phyloP scores from a whole-genome alignment of 1,140 invertebrate species.

The Aphis craccivora region DNA sequence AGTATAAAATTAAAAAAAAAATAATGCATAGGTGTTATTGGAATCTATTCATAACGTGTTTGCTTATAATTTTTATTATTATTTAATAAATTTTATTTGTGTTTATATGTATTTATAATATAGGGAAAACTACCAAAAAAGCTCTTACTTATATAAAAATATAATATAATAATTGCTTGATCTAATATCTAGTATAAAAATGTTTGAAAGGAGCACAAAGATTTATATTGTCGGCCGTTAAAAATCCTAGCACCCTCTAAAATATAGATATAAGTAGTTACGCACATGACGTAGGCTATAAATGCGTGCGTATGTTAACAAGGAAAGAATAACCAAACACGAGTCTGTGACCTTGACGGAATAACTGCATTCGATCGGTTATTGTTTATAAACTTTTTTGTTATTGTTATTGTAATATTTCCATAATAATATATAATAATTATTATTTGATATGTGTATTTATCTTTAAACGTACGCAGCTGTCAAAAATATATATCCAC shows the following conservation, averaged over 20 bases:
- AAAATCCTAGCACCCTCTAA: background rate
- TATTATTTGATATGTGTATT: background rate
- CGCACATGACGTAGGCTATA: background rate
- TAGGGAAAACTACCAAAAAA: no score
- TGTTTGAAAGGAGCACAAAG: no score
- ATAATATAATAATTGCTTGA: no score
- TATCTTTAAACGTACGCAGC: background rate
- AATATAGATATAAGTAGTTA: background rate
- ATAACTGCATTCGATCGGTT: background rate
- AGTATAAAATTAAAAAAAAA: no score
- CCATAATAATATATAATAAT: background rate
- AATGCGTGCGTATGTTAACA: background rate
- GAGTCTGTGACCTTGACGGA: background rate
- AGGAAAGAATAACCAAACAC: background rate
- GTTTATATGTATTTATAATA: no score
- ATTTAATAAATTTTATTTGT: no score
- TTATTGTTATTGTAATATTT: background rate
- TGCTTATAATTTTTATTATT: no score
- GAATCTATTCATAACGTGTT: no score
- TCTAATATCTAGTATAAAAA: no score
- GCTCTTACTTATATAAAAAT: no score
- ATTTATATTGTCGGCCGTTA: background rate
- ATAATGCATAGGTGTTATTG: no score
- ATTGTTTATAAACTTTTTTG: constrained; percentile 10
- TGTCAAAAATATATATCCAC: no score